Conservation (phyloP, 2,113 vertebrate species). For the Aegotheles bennettii region DNA sequence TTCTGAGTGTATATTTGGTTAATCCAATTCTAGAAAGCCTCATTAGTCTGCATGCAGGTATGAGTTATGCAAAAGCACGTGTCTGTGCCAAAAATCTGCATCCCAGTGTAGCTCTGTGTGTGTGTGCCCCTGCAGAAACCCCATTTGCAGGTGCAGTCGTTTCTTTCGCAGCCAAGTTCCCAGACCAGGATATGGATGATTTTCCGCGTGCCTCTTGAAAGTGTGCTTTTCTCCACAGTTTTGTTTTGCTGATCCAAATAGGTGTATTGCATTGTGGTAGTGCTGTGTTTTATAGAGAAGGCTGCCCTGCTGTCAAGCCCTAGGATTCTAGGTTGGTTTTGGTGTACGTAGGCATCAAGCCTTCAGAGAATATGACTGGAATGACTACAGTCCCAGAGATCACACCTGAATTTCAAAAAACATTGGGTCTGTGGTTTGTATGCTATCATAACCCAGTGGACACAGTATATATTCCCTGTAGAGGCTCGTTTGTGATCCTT, state of each 20-base stretch:
- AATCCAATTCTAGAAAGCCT: not conserved
- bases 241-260: not conserved
- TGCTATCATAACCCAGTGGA: not conserved
- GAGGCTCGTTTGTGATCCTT: not conserved
- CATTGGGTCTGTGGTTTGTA: not conserved
- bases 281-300: not conserved
- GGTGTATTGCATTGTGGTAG: not conserved
- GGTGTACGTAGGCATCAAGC: not conserved
- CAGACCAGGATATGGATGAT: not conserved
- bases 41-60: not conserved
- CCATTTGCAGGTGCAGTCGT: not conserved
- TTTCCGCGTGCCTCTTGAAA: not conserved
- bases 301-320: not conserved
- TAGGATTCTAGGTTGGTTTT: not conserved
- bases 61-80: not conserved
- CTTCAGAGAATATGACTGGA: not conserved
- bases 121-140: not conserved
- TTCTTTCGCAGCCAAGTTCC: not conserved
- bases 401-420: not conserved
- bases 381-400: not conserved
- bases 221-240: not conserved
- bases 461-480: not conserved
- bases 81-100: not conserved
- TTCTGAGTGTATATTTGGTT: not conserved
- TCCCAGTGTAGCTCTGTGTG: not conserved